Evolutionary conservation across 1,140 invertebrate genomes (phyloP), one percentile per base, ranked within the genome.

Genomic region (Trichonephila inaurata): DNA sequence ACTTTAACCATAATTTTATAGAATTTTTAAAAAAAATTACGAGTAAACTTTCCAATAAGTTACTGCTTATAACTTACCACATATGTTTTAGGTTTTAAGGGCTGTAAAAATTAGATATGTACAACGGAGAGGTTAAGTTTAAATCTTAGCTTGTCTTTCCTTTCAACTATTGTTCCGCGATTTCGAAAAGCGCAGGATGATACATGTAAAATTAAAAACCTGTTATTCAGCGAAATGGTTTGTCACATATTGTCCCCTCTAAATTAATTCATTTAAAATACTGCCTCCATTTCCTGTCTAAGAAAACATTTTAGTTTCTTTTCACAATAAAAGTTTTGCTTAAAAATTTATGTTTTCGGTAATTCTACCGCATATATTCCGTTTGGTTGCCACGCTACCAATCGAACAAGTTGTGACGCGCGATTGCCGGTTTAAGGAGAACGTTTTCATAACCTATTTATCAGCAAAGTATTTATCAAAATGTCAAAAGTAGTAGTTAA

Each of bases 391-490:
- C 33, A 40, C 2, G 72, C 7, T 6, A 77, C 72, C 72, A 77
- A 77, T 77, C 72, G 72, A 77, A 77, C 28, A 77, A 77, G 72
- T 77, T 77, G 72, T 12, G 18, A 77, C 72, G 72, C 4, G 0
- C 62, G 21, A 64, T 21, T 19, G 62, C 72, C 18, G 5, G 33
- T 2, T 77, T 77, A 7, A 40, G 28, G 33, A 40, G 72, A 77
- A 33, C 33, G 28, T 69, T 24, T 77, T 77, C 72, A 40, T 77
- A 77, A 77, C 72, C 6, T 77, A 77, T 77, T 77, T 77, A 28
- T 77, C 28, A 19, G 72, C 16, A 77, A 40, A 77, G 33, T 33
- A 77, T 77, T 33, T 40, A 77, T 77, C 72, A 77, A 77, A 77
- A 77, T 77, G 33, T 77, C 16, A 18, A 40, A 77, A 40, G 72